These are phyloP conservation scores for Calycopis cecrops DNA, from an alignment of 1,140 invertebrate genomes.

Conservation along the genomic window DNA sequence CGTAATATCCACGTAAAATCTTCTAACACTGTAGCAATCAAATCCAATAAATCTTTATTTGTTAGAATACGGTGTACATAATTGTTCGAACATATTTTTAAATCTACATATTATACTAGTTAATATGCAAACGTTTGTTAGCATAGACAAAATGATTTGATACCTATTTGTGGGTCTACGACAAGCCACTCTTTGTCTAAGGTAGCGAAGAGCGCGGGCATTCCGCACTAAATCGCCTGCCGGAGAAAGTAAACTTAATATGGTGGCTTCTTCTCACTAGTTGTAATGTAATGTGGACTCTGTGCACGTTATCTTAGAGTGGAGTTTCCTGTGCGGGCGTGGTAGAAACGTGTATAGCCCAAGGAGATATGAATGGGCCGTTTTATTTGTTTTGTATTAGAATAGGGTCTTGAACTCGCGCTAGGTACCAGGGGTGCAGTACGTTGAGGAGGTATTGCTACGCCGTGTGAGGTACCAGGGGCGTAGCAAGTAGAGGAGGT, in stretches of 20 bases:
- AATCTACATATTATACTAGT: no score
- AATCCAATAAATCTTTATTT: no score
- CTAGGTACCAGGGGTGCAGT: no score
- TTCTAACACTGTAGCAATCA: no score
- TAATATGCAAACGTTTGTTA: no score
- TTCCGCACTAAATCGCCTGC: constrained; percentile 55
- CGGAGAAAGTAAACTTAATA: constrained; percentile 62
- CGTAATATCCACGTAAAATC: no score
- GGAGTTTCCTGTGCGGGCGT: constrained; percentile 10
- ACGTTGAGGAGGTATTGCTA: no score
- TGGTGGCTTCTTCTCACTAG: constrained; percentile 24
- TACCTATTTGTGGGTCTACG: constrained; percentile 10
- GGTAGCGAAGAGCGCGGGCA: constrained; percentile 48
- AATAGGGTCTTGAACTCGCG: constrained; percentile 8
- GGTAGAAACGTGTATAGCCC: constrained; percentile 11
- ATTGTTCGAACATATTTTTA: no score
- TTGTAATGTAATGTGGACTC: constrained; percentile 13
- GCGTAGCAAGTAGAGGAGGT: no score
- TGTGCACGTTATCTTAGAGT: not conserved
- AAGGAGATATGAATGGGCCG: constrained; percentile 18
- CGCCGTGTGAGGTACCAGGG: no score
- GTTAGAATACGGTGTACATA: no score
- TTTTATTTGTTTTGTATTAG: constrained; percentile 14
- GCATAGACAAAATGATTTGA: no score
- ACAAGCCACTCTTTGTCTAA: constrained; percentile 35